Base-by-base conservation (phyloP, 2,797 vertebrate species). In the Xenops minutus region DNA sequence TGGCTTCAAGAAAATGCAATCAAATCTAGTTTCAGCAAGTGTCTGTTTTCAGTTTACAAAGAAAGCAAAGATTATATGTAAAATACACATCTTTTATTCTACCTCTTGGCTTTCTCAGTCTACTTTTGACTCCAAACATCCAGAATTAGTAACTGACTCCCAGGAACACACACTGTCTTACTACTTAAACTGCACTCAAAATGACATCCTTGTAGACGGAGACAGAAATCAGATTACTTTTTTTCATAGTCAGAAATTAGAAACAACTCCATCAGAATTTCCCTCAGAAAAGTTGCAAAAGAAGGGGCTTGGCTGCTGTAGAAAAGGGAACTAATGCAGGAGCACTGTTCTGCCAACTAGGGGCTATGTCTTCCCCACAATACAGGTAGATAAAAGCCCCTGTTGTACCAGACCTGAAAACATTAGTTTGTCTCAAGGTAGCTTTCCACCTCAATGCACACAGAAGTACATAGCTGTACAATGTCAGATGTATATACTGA, bases 171-270 rank as follows among this genome's bases (percentile, higher is more conserved):
- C 3, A 3, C 6, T 4, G 4, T 26, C 59, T 81, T 62, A 73
- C 21, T 41, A 26, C 19, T 69, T 66, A 21, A 76, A 1, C 1
- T 71, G 68, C 0, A 4, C 20, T 29, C 18, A 69, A 74, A 75
- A 63, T 24, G 0, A 67, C 19, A 88, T 16, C 17, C 16, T 7
- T 0, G 0, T 14, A 20, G 8, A 85, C 54, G 21, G 12, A 77
- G 49, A 77, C 6, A 58, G 32, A 86, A 80, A 61, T 55, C 10
- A 30, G 20, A 34, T 6, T 7, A 63, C 8, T 15, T 12, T 12
- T 75, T 72, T 51, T 52, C 17, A 8, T 2, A 88, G 29, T 48
- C 44, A 81, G 37, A 95, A 72, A 90, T 61, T 2, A 85, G 34
- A 88, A 90, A 41, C 5, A 34, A 30, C 16, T 34, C 12, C 20